These are phyloP conservation scores for Silurus aristotelis DNA, from an alignment of 2,797 vertebrate species.

Conservation along the genomic window DNA sequence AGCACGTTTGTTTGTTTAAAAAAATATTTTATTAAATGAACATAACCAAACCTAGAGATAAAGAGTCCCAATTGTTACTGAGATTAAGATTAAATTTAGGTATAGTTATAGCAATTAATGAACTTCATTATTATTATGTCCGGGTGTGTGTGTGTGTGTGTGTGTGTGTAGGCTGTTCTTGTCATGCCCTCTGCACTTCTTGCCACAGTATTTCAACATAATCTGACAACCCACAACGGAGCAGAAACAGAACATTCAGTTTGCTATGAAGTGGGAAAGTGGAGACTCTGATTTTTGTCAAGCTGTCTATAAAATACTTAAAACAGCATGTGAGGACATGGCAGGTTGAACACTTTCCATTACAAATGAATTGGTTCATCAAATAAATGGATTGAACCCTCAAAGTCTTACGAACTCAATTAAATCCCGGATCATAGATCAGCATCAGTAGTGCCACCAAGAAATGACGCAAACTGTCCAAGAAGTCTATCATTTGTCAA, in stretches of 20 bases:
- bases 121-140: background rate
- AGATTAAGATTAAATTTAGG: background rate
- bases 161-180: constrained; percentile 43
- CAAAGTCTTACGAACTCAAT: constrained; percentile 35
- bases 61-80: no score
- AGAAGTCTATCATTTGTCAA: constrained; percentile 77
- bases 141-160: background rate
- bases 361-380: constrained; percentile 23
- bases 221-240: constrained; percentile 61
- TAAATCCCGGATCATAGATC: constrained; percentile 31
- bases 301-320: constrained; percentile 37
- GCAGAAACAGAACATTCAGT: constrained; percentile 39
- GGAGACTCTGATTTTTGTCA: constrained; percentile 33
- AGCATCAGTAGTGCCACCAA: constrained; percentile 40
- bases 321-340: constrained; percentile 17
- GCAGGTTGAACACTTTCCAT: constrained; percentile 38
- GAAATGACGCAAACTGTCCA: constrained; percentile 69
- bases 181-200: constrained; percentile 42
- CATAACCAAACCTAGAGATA: background rate
- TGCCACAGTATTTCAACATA: constrained; percentile 66
- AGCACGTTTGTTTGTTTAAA: background rate
- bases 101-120: background rate
- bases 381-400: constrained; percentile 6
- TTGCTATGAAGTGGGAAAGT: constrained; percentile 52
- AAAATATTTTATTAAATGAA: background rate